Evolutionary conservation across 1,140 invertebrate genomes (phyloP).

Genomic region (Yoshiicerus persimilis): DNA sequence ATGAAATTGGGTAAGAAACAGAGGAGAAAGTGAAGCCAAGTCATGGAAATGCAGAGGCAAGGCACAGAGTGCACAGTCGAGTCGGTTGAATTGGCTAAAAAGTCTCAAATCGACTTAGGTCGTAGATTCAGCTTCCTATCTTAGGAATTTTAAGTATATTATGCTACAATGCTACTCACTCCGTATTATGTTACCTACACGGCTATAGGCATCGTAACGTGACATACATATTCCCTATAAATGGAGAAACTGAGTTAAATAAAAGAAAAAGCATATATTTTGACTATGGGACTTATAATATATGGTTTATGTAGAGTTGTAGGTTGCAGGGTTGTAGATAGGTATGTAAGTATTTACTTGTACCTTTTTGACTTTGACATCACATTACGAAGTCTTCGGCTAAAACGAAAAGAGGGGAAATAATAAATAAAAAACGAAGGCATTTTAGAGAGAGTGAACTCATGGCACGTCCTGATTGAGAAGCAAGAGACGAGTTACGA

Average conservation of each 20-base stretch:
- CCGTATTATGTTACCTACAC: too few species aligned
- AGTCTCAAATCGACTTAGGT: slow-evolving; percentile 22
- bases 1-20: slow-evolving; percentile 4
- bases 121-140: background rate
- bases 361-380: slow-evolving; percentile 12
- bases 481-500: slow-evolving; percentile 18
- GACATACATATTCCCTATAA: background rate
- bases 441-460: slow-evolving; percentile 25
- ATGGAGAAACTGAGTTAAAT: background rate
- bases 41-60: background rate
- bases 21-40: background rate
- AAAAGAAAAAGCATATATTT: background rate
- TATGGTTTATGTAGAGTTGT: background rate
- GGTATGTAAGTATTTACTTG: background rate
- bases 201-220: background rate
- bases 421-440: slow-evolving; percentile 29
- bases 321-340: too few species aligned
- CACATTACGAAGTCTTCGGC: background rate
- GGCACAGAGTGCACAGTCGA: background rate
- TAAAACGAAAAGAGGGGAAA: slow-evolving; percentile 23
- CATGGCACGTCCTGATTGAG: slow-evolving; percentile 19
- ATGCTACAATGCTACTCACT: background rate
- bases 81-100: slow-evolving; percentile 10
- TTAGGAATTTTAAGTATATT: background rate
- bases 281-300: background rate